Conservation (phyloP, 2,113 vertebrate genomes). For the Fukomys damarensis region DNA sequence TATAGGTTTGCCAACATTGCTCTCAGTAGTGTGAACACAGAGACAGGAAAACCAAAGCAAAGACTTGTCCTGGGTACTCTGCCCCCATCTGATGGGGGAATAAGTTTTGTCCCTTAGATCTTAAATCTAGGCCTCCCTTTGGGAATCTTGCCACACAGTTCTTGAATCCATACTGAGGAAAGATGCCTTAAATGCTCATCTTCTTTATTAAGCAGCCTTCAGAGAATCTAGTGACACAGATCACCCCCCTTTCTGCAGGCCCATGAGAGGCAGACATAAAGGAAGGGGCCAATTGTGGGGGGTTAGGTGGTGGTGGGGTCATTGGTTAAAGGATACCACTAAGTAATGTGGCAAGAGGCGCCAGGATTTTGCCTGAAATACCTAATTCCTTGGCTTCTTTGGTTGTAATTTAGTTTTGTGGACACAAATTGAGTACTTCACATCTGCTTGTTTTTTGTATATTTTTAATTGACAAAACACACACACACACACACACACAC, state of each 20-base stretch:
- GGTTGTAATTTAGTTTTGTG: constrained; percentile 42
- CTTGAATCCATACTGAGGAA: neutral
- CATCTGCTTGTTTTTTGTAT: neutral
- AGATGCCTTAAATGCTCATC: neutral
- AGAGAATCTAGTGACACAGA: neutral
- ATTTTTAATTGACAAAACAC: neutral
- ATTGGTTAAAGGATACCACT: neutral
- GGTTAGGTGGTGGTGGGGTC: neutral
- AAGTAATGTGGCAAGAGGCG: neutral
- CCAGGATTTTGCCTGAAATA: neutral
- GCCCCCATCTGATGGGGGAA: neutral
- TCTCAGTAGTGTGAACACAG: neutral
- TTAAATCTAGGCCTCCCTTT: neutral
- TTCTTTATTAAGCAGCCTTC: neutral
- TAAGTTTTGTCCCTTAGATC: neutral
- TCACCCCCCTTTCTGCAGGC: neutral
- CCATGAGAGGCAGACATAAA: neutral
- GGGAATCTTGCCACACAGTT: neutral
- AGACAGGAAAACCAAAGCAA: neutral
- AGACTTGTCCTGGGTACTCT: neutral
- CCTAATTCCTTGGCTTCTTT: constrained; percentile 16
- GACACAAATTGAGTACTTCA: neutral
- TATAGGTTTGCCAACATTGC: neutral
- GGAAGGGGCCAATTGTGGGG: neutral
- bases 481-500: too few relatives aligned